Evolutionary conservation across 2,888 invertebrate genomes (phyloP).

Genomic region (Drosophila tanythrix): DNA sequence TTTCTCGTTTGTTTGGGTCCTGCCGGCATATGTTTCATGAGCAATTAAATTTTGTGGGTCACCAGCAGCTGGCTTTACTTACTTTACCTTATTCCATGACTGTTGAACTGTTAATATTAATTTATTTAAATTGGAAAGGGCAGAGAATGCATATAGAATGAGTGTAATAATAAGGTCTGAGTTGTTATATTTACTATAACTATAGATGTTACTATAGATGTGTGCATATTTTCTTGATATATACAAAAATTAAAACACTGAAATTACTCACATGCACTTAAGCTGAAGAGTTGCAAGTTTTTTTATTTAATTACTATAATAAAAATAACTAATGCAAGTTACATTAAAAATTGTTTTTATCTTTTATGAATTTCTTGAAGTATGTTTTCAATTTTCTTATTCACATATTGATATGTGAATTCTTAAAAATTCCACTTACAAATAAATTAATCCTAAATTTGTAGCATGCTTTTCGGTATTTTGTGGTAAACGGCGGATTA

Average conservation of each 20-base stretch:
- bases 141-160: not conserved
- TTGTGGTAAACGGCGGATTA: not conserved
- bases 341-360: not conserved
- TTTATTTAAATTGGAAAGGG: not conserved
- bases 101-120: not conserved
- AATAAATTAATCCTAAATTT: not conserved
- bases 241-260: not conserved
- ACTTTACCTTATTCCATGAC: not conserved
- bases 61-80: not conserved
- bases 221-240: not conserved
- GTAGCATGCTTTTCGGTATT: not conserved
- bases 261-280: not conserved
- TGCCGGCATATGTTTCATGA: slow-evolving; percentile 37
- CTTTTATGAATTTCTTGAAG: not conserved
- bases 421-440: not conserved
- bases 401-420: not conserved
- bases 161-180: not conserved
- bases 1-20: not conserved
- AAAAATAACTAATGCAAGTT: not conserved
- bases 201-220: not conserved
- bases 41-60: slow-evolving; percentile 42
- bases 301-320: too few species aligned
- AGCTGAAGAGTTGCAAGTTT: not conserved
- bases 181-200: not conserved
- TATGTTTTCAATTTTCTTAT: not conserved